phyloP scores from a whole-genome alignment of 2,113 vertebrate genomes.

The Heloderma charlesbogerti region DNA sequence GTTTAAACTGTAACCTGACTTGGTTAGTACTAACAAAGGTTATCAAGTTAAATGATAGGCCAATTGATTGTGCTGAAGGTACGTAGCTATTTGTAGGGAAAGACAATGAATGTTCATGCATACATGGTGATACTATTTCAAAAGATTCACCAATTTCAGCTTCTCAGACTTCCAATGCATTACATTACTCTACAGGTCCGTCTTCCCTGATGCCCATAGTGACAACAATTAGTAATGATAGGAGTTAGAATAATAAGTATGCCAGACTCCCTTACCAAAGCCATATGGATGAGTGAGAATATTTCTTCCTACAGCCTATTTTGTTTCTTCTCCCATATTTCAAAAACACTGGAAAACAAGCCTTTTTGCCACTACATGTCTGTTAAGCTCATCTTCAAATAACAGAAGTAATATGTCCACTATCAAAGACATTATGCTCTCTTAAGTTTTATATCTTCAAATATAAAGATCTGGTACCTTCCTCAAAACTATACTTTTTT shows the following conservation, averaged over 20 bases:
- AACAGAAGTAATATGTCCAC: neutral
- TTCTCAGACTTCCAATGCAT: constrained; percentile 32
- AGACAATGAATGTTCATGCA: neutral
- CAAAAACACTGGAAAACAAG: constrained; percentile 4
- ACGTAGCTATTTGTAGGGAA: constrained; percentile 11
- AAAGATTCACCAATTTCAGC: constrained; percentile 64
- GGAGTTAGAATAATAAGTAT: constrained; percentile 7
- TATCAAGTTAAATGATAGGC: constrained; percentile 27
- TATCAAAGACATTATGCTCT: neutral
- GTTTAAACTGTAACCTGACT: neutral
- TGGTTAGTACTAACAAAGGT: constrained; percentile 22
- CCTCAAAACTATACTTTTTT: neutral
- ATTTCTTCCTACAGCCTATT: constrained; percentile 27
- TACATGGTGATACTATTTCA: constrained; percentile 43
- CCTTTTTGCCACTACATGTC: neutral
- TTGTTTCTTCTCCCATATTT: neutral
- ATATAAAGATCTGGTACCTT: neutral
- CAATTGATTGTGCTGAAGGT: neutral
- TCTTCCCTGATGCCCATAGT: neutral
- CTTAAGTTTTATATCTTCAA: neutral
- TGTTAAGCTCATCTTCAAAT: neutral
- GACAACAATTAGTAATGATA: constrained; percentile 37
- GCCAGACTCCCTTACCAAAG: neutral
- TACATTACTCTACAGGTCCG: neutral
- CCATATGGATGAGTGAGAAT: neutral